Evolutionary conservation across 2,888 invertebrate genomes (phyloP).

Genomic region (Drosophila demipolita): DNA sequence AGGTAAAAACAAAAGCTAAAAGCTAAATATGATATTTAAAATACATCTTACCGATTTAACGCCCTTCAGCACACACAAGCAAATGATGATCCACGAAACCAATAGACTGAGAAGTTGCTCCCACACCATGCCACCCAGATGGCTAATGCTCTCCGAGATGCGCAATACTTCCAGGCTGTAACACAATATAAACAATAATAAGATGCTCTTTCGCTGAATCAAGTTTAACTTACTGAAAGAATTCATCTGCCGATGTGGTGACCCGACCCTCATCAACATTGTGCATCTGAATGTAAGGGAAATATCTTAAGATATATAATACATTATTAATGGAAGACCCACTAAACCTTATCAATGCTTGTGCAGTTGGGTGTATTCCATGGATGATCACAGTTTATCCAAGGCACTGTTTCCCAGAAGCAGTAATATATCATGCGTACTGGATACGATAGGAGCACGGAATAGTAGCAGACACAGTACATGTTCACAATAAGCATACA

Average conservation of each 20-base stretch:
- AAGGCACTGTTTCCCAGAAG: constrained; percentile 89
- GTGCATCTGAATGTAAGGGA: constrained; percentile 5
- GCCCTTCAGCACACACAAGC: constrained; percentile 93
- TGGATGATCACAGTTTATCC: constrained; percentile 91
- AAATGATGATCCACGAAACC: constrained; percentile 92
- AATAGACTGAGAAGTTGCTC: constrained; percentile 91
- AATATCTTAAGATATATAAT: neutral
- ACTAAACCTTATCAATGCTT: constrained; percentile 73
- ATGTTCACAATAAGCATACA: constrained; percentile 92
- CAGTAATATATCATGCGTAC: constrained; percentile 91
- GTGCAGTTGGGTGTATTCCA: constrained; percentile 94
- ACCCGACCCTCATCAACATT: constrained; percentile 29
- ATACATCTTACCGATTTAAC: constrained; percentile 88
- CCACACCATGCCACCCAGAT: constrained; percentile 92
- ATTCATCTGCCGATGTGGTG: constrained; percentile 91
- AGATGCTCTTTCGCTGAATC: too few species aligned
- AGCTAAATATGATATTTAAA: neutral
- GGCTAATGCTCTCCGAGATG: constrained; percentile 90
- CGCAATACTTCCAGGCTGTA: constrained; percentile 91
- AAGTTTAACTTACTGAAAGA: constrained; percentile 89
- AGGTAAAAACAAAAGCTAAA: neutral
- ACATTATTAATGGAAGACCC: neutral
- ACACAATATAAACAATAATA: constrained; percentile 69
- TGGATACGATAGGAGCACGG: constrained; percentile 94
- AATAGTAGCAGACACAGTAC: constrained; percentile 93